These are phyloP conservation scores for Perca flavescens DNA, from an alignment of 2,113 vertebrate species.

Conservation along the genomic window DNA sequence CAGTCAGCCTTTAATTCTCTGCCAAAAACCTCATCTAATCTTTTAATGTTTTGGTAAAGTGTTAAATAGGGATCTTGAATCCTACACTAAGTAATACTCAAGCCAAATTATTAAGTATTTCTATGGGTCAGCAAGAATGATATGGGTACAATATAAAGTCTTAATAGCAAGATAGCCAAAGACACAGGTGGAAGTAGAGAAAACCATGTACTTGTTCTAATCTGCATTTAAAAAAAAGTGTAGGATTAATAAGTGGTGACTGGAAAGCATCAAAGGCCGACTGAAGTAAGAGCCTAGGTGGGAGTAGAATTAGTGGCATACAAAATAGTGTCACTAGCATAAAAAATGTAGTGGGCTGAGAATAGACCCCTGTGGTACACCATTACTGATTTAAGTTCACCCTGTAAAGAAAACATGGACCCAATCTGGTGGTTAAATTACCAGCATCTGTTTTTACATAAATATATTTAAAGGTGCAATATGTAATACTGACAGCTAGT, in stretches of 20 bases:
- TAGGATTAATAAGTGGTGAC: neutral
- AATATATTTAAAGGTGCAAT: too few relatives aligned
- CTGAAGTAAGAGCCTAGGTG: neutral
- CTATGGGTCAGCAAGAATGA: neutral
- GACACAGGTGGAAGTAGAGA: neutral
- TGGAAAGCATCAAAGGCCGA: too few relatives aligned
- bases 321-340: neutral
- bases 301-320: neutral
- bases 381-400: neutral
- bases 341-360: neutral
- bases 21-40: neutral
- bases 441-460: neutral
- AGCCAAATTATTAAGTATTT: neutral
- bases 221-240: neutral
- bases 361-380: neutral
- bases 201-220: neutral
- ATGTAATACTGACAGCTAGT: too few relatives aligned
- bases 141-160: neutral
- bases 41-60: neutral
- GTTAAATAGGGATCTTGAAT: neutral
- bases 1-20: neutral
- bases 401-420: neutral
- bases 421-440: too few relatives aligned
- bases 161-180: neutral
- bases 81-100: neutral